These are phyloP conservation scores for Cantharis flavilabris DNA, from an alignment of 2,888 invertebrate species.

Conservation along the genomic window DNA sequence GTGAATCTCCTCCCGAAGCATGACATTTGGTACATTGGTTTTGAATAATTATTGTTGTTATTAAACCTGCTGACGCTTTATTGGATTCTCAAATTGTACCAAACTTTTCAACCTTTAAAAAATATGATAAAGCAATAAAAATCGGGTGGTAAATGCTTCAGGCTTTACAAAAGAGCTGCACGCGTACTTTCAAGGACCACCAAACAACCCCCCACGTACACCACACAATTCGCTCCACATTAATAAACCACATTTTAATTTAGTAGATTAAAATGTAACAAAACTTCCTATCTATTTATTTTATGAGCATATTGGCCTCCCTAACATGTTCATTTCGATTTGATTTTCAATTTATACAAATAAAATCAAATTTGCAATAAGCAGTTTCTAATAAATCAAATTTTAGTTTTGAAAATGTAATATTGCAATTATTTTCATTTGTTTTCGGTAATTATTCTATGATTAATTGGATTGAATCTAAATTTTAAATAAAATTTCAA, in stretches of 20 bases:
- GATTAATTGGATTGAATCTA: too few species aligned
- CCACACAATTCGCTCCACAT: conserved; percentile 19
- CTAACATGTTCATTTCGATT: background rate
- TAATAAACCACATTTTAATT: conserved; percentile 41
- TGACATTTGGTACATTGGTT: conserved; percentile 51
- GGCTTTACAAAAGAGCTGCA: conserved; percentile 39
- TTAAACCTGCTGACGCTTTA: conserved; percentile 21
- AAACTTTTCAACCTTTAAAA: conserved; percentile 10
- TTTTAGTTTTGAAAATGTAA: too few species aligned
- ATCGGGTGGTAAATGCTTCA: conserved; percentile 40
- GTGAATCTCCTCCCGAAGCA: conserved; percentile 37
- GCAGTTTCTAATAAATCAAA: too few species aligned
- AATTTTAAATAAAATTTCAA: too few species aligned
- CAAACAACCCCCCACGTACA: conserved; percentile 15
- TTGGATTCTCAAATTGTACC: conserved; percentile 16
- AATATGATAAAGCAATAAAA: conserved; percentile 37
- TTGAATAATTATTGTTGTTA: conserved; percentile 48
- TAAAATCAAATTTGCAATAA: background rate
- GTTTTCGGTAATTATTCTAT: too few species aligned
- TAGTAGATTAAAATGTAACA: conserved; percentile 28
- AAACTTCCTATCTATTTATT: conserved; percentile 21
- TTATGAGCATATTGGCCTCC: background rate
- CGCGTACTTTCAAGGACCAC: conserved; percentile 41
- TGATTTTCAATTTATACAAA: background rate
- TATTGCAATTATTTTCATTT: too few species aligned